A percentile compares a stretch with the other conserved stretches of the same genome.
Conservation (phyloP, 1,140 invertebrate genomes). For the Bombus picipes region DNA sequence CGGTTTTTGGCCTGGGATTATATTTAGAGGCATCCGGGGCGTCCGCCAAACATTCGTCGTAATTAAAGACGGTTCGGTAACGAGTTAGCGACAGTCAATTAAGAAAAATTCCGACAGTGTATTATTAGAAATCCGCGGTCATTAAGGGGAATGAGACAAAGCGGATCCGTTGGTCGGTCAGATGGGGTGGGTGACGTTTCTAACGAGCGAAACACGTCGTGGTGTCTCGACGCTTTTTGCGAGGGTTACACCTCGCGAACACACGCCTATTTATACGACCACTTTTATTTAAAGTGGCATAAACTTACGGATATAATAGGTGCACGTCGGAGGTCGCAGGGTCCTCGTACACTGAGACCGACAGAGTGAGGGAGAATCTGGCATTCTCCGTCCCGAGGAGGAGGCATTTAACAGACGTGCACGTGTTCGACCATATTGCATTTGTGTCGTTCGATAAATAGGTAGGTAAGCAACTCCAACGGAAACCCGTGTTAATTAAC, state of each 20-base stretch:
- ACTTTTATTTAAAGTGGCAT: constrained; percentile 49
- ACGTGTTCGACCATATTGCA: constrained; percentile 74
- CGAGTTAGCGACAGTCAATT: constrained; percentile 36
- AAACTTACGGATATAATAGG: constrained; percentile 56
- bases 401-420: constrained; percentile 70
- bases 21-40: constrained; percentile 12
- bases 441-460: constrained; percentile 80
- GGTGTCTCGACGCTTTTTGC: not conserved
- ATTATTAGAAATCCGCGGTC: constrained; percentile 37
- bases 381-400: constrained; percentile 56
- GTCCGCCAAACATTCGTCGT: not conserved
- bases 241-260: not conserved
- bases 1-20: not conserved
- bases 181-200: not conserved
- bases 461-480: constrained; percentile 79
- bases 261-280: constrained; percentile 31
- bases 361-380: constrained; percentile 43
- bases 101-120: constrained; percentile 10
- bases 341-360: too few relatives aligned
- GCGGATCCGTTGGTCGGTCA: not conserved
- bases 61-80: constrained; percentile 26
- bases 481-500: constrained; percentile 82
- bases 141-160: constrained; percentile 10
- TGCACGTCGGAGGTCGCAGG: not conserved
- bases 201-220: constrained; percentile 23